A percentile compares a stretch with the other conserved stretches of the same genome.
Evolutionary conservation across 2,888 invertebrate genomes (phyloP).

Genomic region (Antheraea yamamai): DNA sequence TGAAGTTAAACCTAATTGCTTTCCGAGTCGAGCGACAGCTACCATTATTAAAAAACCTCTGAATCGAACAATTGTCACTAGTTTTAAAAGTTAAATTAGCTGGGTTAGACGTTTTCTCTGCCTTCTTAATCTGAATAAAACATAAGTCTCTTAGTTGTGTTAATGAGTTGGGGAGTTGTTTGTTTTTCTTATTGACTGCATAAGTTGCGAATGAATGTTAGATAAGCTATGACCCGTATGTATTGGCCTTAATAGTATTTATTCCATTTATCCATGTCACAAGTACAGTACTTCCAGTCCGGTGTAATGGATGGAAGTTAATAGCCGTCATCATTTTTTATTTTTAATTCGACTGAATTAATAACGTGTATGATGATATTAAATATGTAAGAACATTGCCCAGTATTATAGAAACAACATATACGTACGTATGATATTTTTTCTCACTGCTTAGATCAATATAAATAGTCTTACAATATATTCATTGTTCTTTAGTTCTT

Average conservation of each 20-base stretch:
- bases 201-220: conserved; percentile 74
- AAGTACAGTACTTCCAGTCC: conserved; percentile 38
- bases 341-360: conserved; percentile 71
- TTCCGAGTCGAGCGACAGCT: conserved; percentile 47
- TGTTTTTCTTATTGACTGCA: conserved; percentile 74
- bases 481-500: too few relatives aligned
- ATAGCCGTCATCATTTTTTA: conserved; percentile 50
- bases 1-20: conserved; percentile 52
- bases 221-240: conserved; percentile 56
- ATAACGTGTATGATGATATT: conserved; percentile 58
- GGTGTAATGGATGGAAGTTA: conserved; percentile 69
- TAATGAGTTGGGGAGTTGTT: conserved; percentile 67
- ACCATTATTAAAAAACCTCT: conserved; percentile 54
- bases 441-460: too few relatives aligned
- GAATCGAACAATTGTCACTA: conserved; percentile 71
- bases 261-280: conserved; percentile 75
- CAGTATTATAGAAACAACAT: background rate
- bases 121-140: conserved; percentile 71
- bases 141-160: conserved; percentile 71
- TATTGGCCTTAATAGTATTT: conserved; percentile 77
- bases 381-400: too few relatives aligned
- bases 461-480: too few relatives aligned
- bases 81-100: conserved; percentile 78
- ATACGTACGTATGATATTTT: background rate
- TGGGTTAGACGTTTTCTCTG: conserved; percentile 62